Evolutionary conservation across 2,113 vertebrate species (phyloP).

Genomic region (Pluvialis apricaria): DNA sequence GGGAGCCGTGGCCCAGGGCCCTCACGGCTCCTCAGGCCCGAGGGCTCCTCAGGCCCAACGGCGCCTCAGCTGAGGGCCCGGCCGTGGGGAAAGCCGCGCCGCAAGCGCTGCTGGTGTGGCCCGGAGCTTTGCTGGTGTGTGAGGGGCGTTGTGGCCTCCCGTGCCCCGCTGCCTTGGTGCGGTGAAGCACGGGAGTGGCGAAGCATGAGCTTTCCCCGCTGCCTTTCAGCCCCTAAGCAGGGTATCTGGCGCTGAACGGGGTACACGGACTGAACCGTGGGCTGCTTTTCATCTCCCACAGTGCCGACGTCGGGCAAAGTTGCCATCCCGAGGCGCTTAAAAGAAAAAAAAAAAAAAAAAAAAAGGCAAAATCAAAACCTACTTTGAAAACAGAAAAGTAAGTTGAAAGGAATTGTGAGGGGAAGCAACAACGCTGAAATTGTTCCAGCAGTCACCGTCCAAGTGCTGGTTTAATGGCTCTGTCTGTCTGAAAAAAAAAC

Average conservation of each 20-base stretch:
- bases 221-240: rapidly evolving
- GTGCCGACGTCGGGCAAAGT: rapidly evolving
- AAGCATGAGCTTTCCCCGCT: rapidly evolving
- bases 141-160: not conserved
- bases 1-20: not conserved
- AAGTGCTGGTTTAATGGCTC: not conserved
- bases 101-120: too few species aligned
- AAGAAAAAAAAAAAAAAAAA: too few species aligned
- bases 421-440: not conserved
- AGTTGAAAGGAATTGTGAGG: not conserved
- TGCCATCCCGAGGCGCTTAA: not conserved
- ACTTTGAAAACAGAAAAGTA: not conserved
- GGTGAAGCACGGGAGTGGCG: not conserved
- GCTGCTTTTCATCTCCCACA: not conserved
- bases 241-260: rapidly evolving
- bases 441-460: not conserved
- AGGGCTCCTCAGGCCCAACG: too few species aligned
- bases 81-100: not conserved
- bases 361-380: not conserved
- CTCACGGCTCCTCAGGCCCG: not conserved
- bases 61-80: not conserved
- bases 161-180: rapidly evolving
- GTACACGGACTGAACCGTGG: rapidly evolving
- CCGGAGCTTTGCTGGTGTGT: rapidly evolving
- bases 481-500: not conserved